phyloP scores from a whole-genome alignment of 2,888 invertebrate species.

The Drosophila villosipedis region DNA sequence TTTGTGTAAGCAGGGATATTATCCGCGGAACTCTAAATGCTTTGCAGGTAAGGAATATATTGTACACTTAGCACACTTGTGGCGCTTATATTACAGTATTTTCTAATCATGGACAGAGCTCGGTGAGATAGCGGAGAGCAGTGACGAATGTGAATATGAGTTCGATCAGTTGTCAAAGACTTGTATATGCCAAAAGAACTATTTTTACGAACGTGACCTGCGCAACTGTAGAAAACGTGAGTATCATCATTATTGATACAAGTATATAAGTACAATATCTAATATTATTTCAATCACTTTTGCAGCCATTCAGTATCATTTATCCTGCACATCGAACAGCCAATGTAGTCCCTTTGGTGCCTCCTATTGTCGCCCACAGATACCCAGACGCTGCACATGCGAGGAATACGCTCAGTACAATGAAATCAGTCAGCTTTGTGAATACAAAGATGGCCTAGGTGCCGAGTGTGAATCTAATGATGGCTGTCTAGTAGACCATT shows the following conservation, averaged over 20 bases:
- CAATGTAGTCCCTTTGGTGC: slow-evolving; percentile 85
- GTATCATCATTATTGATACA: slow-evolving; percentile 20
- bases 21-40: slow-evolving; percentile 80
- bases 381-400: slow-evolving; percentile 83
- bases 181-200: slow-evolving; percentile 84
- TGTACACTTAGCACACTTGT: neutral
- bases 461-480: slow-evolving; percentile 81
- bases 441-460: slow-evolving; percentile 81
- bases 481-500: slow-evolving; percentile 75
- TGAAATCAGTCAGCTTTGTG: slow-evolving; percentile 80
- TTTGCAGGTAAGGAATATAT: slow-evolving; percentile 76
- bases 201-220: slow-evolving; percentile 81
- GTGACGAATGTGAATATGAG: slow-evolving; percentile 81
- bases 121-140: slow-evolving; percentile 84
- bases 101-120: slow-evolving; percentile 66
- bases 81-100: neutral
- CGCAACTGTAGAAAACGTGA: slow-evolving; percentile 84
- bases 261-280: too few relatives aligned
- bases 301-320: slow-evolving; percentile 79
- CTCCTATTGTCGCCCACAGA: slow-evolving; percentile 70
- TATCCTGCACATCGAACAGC: slow-evolving; percentile 83
- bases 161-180: slow-evolving; percentile 78
- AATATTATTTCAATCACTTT: neutral
- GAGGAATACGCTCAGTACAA: slow-evolving; percentile 83
- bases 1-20: slow-evolving; percentile 83